Evolutionary conservation across 1,140 invertebrate genomes (phyloP), one percentile per base, ranked within the genome.

Genomic region (Eciton burchellii): DNA sequence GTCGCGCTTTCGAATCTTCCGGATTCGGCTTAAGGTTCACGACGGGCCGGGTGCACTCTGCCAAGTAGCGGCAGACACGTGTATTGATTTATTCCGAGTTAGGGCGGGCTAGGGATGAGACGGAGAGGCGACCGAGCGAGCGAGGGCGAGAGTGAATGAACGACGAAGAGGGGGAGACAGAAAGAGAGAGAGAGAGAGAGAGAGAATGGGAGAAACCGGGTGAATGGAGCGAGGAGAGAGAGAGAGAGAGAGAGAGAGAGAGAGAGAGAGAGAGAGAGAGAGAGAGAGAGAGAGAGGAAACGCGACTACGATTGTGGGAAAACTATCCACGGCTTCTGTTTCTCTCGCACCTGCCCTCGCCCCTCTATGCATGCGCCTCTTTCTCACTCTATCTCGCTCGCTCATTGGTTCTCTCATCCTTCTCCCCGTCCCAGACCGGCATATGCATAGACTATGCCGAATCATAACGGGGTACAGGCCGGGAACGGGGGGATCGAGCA

Each of bases 21-120:
- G 29, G 35, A 81, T 85, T 87, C 84, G 82, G 84, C 86, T 89
- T 91, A 92, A 92, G 90, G 89, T 8, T 63, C 89, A 89, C 82
- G 83, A 24, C 57, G 41, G 26, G 21, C 82, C 74, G 57, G 79
- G 71, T 86, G 85, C 90, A 90, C 89, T 90, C 89, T 89, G 85
- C 59, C 72, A 76, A 76, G 72, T 76, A 90, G 89, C 91, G 89
- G 92, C 92, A 94, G 93, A 93, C 93, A 93, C 92, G 91, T 93
- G 91, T 94, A 94, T 94, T 94, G 93, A 94, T 94, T 94, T 94
- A 94, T 93, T 93, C 92, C 88, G 88, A 86, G 84, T 87, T 82
- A 90, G 89, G 89, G 90, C 85, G 84, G 81, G 43, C 45, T 54
- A 73, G 52, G 83, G 86, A 81, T 86, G 89, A 82, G 84, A 84